Evolutionary conservation across 2,113 vertebrate genomes (phyloP).

Genomic region (Brachyhypopomus occidentalis): DNA sequence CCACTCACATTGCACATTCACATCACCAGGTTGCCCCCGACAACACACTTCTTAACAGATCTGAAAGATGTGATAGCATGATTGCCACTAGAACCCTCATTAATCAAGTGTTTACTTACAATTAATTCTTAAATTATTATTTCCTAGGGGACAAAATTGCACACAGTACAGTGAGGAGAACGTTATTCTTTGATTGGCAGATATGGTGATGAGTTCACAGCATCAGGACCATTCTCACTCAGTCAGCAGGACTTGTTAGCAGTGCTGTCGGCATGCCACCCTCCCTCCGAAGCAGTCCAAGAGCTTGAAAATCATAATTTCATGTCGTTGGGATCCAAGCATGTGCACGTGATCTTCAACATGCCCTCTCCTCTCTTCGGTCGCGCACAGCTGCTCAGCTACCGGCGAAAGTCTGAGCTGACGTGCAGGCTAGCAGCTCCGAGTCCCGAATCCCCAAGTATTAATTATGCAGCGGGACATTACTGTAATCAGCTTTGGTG

Average conservation of each 20-base stretch:
- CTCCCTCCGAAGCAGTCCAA: neutral
- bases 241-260: neutral
- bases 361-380: slow-evolving; percentile 11
- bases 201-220: slow-evolving; percentile 2
- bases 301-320: slow-evolving; percentile 5
- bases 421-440: slow-evolving; percentile 4
- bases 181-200: slow-evolving; percentile 8
- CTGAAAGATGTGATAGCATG: neutral
- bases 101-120: slow-evolving; percentile 25
- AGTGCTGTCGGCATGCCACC: neutral
- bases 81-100: neutral
- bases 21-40: neutral
- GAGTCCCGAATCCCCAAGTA: neutral
- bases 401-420: slow-evolving; percentile 17
- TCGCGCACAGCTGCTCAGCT: slow-evolving; percentile 8
- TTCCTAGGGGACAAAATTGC: neutral
- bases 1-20: slow-evolving; percentile 4
- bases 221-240: neutral
- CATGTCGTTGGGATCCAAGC: slow-evolving; percentile 9
- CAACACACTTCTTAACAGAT: neutral
- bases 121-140: neutral
- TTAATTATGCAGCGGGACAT: neutral
- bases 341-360: slow-evolving; percentile 31
- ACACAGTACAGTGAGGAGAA: neutral
- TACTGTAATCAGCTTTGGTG: slow-evolving; percentile 21